Evolutionary conservation across 2,888 invertebrate species (phyloP).

Genomic region (Cosmopolites sordidus): DNA sequence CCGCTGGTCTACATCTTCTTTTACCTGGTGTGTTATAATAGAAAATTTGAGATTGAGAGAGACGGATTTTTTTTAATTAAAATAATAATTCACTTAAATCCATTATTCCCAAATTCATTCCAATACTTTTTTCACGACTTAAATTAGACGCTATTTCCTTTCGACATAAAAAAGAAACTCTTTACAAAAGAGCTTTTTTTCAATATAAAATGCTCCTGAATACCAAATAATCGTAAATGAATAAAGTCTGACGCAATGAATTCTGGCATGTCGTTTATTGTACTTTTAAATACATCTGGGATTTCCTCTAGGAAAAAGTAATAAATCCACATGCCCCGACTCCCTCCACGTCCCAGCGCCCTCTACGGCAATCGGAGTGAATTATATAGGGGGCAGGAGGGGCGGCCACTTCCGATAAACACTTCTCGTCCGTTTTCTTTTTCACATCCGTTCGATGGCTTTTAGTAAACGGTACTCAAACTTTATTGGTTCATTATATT

Average conservation of each 20-base stretch:
- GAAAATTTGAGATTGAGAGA: no score
- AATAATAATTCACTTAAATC: no score
- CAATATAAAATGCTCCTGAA: no score
- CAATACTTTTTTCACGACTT: no score
- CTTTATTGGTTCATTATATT: conserved; percentile 1
- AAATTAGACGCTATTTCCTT: no score
- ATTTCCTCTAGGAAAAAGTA: background rate
- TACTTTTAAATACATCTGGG: conserved; percentile 1
- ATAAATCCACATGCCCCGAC: background rate
- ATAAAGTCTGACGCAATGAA: background rate
- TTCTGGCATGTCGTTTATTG: background rate
- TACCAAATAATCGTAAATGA: no score
- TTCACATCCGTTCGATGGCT: background rate
- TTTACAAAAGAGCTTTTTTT: no score
- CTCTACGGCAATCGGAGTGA: conserved; percentile 1
- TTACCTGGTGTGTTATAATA: no score
- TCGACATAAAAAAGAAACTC: no score
- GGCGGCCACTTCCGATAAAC: background rate
- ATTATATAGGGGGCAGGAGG: background rate
- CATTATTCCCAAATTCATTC: no score
- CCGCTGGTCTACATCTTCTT: no score
- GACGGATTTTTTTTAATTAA: no score
- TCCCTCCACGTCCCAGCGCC: background rate
- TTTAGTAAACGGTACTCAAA: background rate
- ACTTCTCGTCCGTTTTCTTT: background rate